Percentiles rank a stretch among this genome's conserved stretches.
Evolutionary conservation across 2,113 vertebrate species (phyloP).

Genomic region (Indicator maculatus): DNA sequence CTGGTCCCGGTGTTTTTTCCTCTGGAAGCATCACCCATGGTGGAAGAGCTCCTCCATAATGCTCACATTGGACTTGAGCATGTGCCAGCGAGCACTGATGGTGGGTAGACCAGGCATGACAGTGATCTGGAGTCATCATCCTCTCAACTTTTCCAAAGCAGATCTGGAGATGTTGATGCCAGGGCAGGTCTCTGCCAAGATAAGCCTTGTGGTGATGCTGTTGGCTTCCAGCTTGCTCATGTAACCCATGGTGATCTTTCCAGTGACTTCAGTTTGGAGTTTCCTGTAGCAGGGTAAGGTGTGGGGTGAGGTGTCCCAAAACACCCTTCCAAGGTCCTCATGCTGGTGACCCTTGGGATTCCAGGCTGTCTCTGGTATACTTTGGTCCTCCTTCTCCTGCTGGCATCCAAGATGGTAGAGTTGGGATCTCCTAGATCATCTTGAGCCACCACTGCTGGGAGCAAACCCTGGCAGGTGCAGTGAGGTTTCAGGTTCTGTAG

Average conservation of each 20-base stretch:
- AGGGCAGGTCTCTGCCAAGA: neutral
- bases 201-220: accelerated
- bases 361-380: neutral
- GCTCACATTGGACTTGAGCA: accelerated
- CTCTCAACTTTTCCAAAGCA: neutral
- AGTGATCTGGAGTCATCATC: neutral
- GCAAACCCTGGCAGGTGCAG: accelerated
- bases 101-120: neutral
- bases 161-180: neutral
- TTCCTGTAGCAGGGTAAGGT: neutral
- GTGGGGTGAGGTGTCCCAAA: neutral
- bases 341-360: neutral
- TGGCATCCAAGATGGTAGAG: neutral
- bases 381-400: neutral
- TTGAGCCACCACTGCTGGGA: accelerated
- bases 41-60: neutral
- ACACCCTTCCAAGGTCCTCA: accelerated
- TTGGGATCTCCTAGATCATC: neutral
- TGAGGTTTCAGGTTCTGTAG: accelerated
- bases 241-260: accelerated
- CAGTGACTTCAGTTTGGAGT: accelerated
- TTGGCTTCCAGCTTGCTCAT: accelerated
- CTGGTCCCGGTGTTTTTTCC: neutral
- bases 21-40: neutral
- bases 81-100: accelerated